Conservation (phyloP, 2,113 vertebrate genomes). For the Pyxicephalus adspersus region DNA sequence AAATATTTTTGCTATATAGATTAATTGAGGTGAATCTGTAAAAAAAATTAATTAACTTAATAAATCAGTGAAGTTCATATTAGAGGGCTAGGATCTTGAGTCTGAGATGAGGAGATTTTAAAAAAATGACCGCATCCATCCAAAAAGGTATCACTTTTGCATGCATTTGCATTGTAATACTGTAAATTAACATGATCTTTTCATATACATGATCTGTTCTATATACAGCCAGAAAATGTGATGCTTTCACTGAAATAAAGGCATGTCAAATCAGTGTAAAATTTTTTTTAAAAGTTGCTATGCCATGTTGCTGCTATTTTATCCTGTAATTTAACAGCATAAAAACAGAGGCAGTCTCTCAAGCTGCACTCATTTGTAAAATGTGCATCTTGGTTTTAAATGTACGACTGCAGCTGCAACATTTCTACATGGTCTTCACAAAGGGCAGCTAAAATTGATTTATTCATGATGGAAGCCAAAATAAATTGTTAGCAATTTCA, state of each 20-base stretch:
- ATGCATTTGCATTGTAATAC: too few species aligned
- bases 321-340: background rate
- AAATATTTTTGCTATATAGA: too few species aligned
- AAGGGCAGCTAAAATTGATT: slow-evolving; percentile 30
- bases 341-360: background rate
- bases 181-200: too few species aligned
- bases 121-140: too few species aligned
- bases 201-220: too few species aligned
- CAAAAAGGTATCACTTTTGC: too few species aligned
- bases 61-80: too few species aligned
- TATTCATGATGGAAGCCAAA: slow-evolving; percentile 42
- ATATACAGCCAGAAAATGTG: too few species aligned
- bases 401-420: background rate
- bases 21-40: too few species aligned
- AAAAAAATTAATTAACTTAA: too few species aligned
- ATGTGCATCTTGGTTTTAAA: background rate
- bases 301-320: background rate
- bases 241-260: slow-evolving; percentile 3
- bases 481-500: slow-evolving; percentile 49
- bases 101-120: too few species aligned
- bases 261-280: background rate
- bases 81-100: too few species aligned
- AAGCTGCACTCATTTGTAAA: background rate
- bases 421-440: background rate
- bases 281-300: background rate